These are phyloP conservation scores for Loxodonta africana DNA, from an alignment of 2,113 vertebrate species.

Conservation along the genomic window DNA sequence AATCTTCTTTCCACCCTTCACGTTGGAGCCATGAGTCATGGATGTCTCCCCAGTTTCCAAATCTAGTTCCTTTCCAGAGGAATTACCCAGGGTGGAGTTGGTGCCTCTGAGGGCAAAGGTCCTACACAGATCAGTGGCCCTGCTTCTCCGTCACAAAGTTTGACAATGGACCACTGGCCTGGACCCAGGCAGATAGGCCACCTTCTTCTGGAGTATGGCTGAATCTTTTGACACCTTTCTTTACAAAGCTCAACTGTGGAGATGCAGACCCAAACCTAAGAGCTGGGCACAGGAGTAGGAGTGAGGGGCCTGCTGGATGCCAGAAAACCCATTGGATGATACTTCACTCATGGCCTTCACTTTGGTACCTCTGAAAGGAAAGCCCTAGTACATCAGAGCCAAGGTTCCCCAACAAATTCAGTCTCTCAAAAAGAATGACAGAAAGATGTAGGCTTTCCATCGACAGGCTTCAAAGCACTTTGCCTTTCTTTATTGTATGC, in stretches of 20 bases:
- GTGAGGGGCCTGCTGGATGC: neutral
- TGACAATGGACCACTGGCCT: neutral
- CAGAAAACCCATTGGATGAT: too few relatives aligned
- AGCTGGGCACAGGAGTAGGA: fast-evolving
- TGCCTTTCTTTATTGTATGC: neutral
- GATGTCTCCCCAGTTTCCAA: neutral
- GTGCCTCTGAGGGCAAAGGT: neutral
- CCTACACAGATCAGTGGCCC: neutral
- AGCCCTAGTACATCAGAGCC: too few relatives aligned
- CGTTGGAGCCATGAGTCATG: slow-evolving; percentile 55
- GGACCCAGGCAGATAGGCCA: neutral
- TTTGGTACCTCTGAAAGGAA: neutral
- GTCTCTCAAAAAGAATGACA: neutral
- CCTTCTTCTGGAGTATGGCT: neutral
- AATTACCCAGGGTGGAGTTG: neutral
- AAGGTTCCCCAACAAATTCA: neutral
- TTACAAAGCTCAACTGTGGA: neutral
- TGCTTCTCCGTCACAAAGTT: neutral
- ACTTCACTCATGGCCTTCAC: neutral
- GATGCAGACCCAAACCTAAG: neutral
- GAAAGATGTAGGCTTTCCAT: neutral
- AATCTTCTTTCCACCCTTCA: slow-evolving; percentile 4
- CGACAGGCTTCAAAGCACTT: neutral
- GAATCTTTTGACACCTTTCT: neutral
- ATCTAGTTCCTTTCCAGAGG: neutral